These are phyloP conservation scores for Elephantulus edwardii DNA, from an alignment of 2,113 vertebrate genomes.

Conservation along the genomic window DNA sequence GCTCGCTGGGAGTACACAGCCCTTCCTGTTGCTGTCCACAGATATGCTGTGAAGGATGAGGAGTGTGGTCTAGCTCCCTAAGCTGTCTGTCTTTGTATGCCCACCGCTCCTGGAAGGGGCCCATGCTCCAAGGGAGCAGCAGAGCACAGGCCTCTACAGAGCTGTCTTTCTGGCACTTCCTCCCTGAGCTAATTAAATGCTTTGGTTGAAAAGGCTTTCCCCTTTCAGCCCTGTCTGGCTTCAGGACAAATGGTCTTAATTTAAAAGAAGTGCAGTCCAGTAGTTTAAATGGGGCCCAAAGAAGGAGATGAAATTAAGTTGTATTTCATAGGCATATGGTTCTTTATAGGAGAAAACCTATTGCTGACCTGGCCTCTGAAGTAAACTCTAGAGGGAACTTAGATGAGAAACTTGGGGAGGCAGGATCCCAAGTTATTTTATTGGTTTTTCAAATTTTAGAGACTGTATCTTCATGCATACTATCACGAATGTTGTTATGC, in stretches of 20 bases:
- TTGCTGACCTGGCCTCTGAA: background rate
- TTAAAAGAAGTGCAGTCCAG: conserved; percentile 50
- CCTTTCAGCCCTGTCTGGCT: background rate
- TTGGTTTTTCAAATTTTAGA: background rate
- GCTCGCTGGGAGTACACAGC: background rate
- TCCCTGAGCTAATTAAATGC: conserved; percentile 6
- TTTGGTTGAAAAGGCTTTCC: conserved; percentile 19
- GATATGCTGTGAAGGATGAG: background rate
- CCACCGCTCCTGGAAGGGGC: background rate
- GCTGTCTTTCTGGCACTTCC: background rate
- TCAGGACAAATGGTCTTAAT: conserved; percentile 55
- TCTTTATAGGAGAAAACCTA: background rate
- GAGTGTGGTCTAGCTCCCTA: background rate
- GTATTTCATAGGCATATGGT: conserved; percentile 14
- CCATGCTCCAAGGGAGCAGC: fast-evolving
- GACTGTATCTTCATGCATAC: background rate
- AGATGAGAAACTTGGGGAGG: background rate
- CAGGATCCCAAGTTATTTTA: background rate
- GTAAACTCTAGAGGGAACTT: conserved; percentile 37
- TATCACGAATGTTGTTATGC: background rate
- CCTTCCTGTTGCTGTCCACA: background rate
- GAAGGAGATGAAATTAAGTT: conserved; percentile 51
- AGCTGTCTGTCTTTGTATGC: background rate
- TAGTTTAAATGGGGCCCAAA: conserved; percentile 18
- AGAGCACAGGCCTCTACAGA: background rate